A percentile compares a stretch with the other conserved stretches of the same genome.
phyloP scores from a whole-genome alignment of 2,797 vertebrate genomes.

The Morus bassanus region DNA sequence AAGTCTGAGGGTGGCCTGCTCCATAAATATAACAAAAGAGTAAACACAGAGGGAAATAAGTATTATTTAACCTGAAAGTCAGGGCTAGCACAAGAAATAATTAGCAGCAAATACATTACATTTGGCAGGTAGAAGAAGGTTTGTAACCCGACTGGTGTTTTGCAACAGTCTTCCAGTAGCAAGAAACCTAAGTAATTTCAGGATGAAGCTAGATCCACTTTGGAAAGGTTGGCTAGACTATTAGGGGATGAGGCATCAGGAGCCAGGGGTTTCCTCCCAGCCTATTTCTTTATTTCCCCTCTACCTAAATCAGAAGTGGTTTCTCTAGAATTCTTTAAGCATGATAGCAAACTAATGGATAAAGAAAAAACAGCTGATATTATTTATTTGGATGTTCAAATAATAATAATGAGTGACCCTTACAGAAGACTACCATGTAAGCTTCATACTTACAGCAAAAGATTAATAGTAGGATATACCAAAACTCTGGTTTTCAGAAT shows the following conservation, averaged over 20 bases:
- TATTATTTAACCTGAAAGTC: conserved; percentile 5
- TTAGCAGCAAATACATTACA: neutral
- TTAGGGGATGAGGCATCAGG: neutral
- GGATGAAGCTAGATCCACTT: neutral
- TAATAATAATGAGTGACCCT: neutral
- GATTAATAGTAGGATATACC: neutral
- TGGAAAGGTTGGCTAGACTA: neutral
- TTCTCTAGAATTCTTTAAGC: neutral
- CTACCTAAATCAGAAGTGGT: neutral
- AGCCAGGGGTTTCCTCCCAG: neutral
- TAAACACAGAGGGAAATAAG: neutral
- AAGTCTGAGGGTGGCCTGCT: neutral
- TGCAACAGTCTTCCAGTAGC: neutral
- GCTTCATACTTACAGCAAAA: neutral
- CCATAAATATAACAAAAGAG: neutral
- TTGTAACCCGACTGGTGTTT: neutral
- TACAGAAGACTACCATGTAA: neutral
- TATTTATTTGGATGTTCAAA: neutral
- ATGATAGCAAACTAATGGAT: neutral
- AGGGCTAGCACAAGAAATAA: neutral
- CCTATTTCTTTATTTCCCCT: neutral
- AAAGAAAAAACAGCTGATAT: neutral
- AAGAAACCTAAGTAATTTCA: neutral
- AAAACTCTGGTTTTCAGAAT: neutral
- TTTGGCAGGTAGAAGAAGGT: neutral